Evolutionary conservation across 2,888 invertebrate species (phyloP), one percentile per base, ranked within the genome.

Genomic region (Xanthia togata): DNA sequence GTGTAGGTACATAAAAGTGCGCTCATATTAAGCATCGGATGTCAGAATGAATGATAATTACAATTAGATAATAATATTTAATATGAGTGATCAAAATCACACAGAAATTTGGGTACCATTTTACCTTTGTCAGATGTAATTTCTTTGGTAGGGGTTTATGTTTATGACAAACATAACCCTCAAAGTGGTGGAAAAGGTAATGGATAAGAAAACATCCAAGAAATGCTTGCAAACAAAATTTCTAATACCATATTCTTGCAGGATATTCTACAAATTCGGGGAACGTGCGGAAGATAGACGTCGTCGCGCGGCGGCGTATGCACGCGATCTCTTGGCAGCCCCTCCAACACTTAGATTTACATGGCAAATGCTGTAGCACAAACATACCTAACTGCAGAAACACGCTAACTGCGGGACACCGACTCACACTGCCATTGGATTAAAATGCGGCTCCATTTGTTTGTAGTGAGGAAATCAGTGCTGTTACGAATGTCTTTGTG

Each of bases 291-390:
- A 81, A 84, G 85, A 85, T 87, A 79, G 79, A 72, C 85, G 57
- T 47, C 59, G 80, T 70, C 80, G 60, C 83, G 65, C 31, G 59
- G 53, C 69, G 78, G 70, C 71, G 73, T 41, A 60, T 80, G 82
- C 89, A 84, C 88, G 88, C 88, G 85, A 89, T 70, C 78, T 86
- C 84, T 88, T 90, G 90, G 89, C 88, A 89, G 76, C 73, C 69
- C 63, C 74, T 79, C 75, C 77, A 81, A 82, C 86, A 87, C 84
- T 87, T 85, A 84, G 82, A 88, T 90, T 87, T 89, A 86, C 89
- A 85, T 84, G 79, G 86, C 85, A 86, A 90, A 88, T 87, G 87
- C 82, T 87, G 78, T 79, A 77, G 83, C 74, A n/a, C n/a, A n/a
- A n/a, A 79, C 83, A 79, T 82, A 85, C 83, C 82, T 84, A 63